Percentiles rank a stretch among this genome's conserved stretches.
phyloP scores from a whole-genome alignment of 1,140 invertebrate genomes.

The Atta cephalotes region DNA sequence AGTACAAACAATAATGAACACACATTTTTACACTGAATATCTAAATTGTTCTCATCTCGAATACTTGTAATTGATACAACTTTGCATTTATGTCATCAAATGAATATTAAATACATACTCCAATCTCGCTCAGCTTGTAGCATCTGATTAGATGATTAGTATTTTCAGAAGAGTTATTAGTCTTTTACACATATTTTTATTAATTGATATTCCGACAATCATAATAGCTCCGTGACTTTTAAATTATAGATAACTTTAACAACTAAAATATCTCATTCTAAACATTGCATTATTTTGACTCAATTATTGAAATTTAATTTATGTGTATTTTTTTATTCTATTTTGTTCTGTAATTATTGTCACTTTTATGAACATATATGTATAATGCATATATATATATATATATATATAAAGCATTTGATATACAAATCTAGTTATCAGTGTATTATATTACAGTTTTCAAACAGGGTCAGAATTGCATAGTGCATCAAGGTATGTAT shows the following conservation, averaged over 20 bases:
- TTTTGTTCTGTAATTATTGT: slow-evolving; percentile 16
- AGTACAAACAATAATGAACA: not conserved
- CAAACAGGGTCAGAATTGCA: slow-evolving; percentile 17
- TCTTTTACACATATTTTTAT: not conserved
- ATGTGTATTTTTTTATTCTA: not conserved
- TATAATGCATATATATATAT: not conserved
- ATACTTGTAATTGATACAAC: not conserved
- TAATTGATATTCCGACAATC: not conserved
- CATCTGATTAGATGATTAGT: slow-evolving; percentile 1
- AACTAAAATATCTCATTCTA: not conserved
- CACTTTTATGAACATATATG: not conserved
- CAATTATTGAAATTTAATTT: not conserved
- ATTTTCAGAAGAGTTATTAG: not conserved
- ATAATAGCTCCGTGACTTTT: not conserved
- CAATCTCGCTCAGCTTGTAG: slow-evolving; percentile 5
- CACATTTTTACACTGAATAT: not conserved
- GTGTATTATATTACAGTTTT: slow-evolving; percentile 34
- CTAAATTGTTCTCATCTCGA: not conserved
- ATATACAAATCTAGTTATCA: slow-evolving; percentile 4
- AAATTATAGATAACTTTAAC: not conserved
- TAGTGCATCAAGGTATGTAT: slow-evolving; percentile 1
- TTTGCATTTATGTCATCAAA: not conserved
- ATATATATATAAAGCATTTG: not conserved
- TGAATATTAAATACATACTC: not conserved
- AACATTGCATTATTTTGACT: not conserved